phyloP scores from a whole-genome alignment of 1,140 invertebrate genomes.

The Asbolus verrucosus region DNA sequence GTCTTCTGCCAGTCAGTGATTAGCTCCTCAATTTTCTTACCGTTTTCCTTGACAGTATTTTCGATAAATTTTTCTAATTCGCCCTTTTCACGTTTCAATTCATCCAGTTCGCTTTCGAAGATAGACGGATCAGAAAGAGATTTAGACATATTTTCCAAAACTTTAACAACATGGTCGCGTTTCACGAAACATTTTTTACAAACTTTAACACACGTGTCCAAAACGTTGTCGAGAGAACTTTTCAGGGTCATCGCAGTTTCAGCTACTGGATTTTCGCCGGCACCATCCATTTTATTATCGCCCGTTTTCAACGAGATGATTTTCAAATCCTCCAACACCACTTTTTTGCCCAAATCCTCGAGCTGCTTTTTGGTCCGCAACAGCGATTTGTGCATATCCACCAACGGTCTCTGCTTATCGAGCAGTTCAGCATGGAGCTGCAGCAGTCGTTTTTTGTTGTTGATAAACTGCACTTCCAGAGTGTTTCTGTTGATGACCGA shows the following conservation, averaged over 20 bases:
- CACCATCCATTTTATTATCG: slow-evolving; percentile 29
- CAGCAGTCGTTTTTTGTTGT: slow-evolving; percentile 58
- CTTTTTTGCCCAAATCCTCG: slow-evolving; percentile 56
- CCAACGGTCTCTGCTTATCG: slow-evolving; percentile 58
- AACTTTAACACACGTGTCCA: slow-evolving; percentile 53
- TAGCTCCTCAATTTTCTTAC: slow-evolving; percentile 54
- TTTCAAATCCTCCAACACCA: slow-evolving; percentile 55
- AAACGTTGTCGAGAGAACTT: slow-evolving; percentile 55
- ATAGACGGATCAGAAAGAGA: slow-evolving; percentile 50
- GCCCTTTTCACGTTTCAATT: slow-evolving; percentile 51
- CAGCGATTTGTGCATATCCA: slow-evolving; percentile 58
- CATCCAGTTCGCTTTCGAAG: slow-evolving; percentile 52
- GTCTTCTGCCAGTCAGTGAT: slow-evolving; percentile 55
- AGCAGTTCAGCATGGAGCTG: slow-evolving; percentile 57
- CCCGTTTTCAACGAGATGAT: slow-evolving; percentile 26
- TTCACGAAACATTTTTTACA: slow-evolving; percentile 55
- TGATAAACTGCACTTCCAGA: slow-evolving; percentile 60
- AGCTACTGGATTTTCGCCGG: slow-evolving; percentile 49
- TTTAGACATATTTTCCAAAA: slow-evolving; percentile 55
- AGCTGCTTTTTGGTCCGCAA: slow-evolving; percentile 59
- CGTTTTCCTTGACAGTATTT: slow-evolving; percentile 48
- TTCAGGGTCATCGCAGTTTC: slow-evolving; percentile 56
- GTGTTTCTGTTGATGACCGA: slow-evolving; percentile 53
- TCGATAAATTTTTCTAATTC: slow-evolving; percentile 52
- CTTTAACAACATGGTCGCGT: slow-evolving; percentile 52